Percentiles rank a stretch among this genome's conserved stretches.
These are phyloP conservation scores for Pseudoips prasinana DNA, from an alignment of 2,888 invertebrate species.

Conservation along the genomic window DNA sequence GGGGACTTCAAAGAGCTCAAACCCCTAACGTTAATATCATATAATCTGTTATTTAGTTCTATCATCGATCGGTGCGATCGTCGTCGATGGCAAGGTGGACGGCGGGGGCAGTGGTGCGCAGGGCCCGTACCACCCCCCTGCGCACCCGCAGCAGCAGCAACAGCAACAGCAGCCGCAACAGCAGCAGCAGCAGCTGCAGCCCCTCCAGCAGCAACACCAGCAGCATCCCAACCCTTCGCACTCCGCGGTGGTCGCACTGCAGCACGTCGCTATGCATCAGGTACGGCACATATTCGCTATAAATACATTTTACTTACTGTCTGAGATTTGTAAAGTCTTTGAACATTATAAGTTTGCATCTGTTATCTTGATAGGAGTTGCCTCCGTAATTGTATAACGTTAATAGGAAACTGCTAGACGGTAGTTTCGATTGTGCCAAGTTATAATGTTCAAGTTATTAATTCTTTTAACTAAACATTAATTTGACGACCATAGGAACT, in stretches of 20 bases:
- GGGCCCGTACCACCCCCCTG: constrained; percentile 58
- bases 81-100: constrained; percentile 92
- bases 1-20: too few species aligned
- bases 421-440: too few species aligned
- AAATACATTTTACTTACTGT: too few species aligned
- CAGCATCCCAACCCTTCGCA: constrained; percentile 46
- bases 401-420: too few species aligned
- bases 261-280: constrained; percentile 74
- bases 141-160: constrained; percentile 10
- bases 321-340: too few species aligned
- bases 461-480: too few species aligned
- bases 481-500: too few species aligned
- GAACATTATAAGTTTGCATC: too few species aligned
- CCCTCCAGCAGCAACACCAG: constrained; percentile 38
- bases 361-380: too few species aligned
- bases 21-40: too few species aligned
- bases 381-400: too few species aligned
- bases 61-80: constrained; percentile 89
- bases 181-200: constrained; percentile 29
- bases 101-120: constrained; percentile 43
- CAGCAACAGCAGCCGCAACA: constrained; percentile 22
- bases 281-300: constrained; percentile 27
- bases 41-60: constrained; percentile 80
- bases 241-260: constrained; percentile 64
- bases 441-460: too few species aligned